A percentile compares a stretch with the other conserved stretches of the same genome.
Conservation (phyloP, 2,113 vertebrate species). For the Apaloderma vittatum region DNA sequence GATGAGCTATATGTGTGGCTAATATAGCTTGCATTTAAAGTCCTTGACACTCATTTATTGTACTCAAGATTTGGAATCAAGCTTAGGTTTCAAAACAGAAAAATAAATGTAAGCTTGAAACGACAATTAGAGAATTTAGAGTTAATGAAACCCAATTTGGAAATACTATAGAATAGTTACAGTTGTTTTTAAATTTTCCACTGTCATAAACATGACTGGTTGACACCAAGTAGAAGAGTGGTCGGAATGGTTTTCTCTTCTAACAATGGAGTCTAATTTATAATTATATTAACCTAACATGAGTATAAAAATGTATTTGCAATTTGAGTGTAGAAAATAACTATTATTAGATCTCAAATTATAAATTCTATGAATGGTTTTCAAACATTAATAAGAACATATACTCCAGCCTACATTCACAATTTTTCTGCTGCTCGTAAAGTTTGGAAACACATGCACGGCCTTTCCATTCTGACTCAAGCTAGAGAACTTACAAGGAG, state of each 20-base stretch:
- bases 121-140: neutral
- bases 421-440: neutral
- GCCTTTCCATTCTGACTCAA: neutral
- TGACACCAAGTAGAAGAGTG: neutral
- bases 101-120: neutral
- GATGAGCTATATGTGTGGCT: conserved; percentile 22
- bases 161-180: neutral
- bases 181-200: neutral
- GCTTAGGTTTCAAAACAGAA: neutral
- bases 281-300: neutral
- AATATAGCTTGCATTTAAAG: neutral
- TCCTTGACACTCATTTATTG: neutral
- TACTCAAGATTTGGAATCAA: neutral
- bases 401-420: neutral
- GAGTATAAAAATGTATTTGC: neutral
- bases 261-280: neutral
- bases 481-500: neutral
- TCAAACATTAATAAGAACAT: neutral
- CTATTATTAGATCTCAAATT: neutral
- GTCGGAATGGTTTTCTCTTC: neutral
- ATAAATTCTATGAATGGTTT: neutral
- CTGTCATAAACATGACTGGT: neutral
- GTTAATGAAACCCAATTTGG: neutral
- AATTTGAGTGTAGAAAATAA: neutral
- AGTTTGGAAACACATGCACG: neutral